Conservation (phyloP, 2,888 invertebrate genomes). For the Synanthedon vespiformis region DNA sequence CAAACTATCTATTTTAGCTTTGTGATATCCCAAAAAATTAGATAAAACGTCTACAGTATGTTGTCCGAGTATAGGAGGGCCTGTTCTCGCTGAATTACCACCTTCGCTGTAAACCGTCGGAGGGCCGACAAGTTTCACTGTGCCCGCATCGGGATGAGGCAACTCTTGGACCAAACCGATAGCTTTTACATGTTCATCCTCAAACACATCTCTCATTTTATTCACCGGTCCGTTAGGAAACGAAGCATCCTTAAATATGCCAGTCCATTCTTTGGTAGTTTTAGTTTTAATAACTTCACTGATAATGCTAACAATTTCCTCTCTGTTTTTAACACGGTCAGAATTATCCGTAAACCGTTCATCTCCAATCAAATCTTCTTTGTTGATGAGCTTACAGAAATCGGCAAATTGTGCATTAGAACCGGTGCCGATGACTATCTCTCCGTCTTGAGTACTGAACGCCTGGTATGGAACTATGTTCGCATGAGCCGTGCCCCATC, state of each 20-base stretch:
- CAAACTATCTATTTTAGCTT: conserved; percentile 69
- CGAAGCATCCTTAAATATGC: conserved; percentile 76
- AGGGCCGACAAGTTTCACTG: conserved; percentile 85
- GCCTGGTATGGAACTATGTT: conserved; percentile 96
- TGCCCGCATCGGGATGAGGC: conserved; percentile 76
- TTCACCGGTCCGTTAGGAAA: conserved; percentile 95
- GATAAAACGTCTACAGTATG: conserved; percentile 84
- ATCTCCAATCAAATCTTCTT: conserved; percentile 72
- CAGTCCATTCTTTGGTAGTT: conserved; percentile 80
- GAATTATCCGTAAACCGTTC: conserved; percentile 78
- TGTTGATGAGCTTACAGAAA: conserved; percentile 74
- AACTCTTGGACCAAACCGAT: conserved; percentile 80
- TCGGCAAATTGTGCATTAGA: conserved; percentile 84
- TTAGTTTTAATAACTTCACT: conserved; percentile 69
- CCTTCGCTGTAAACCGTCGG: conserved; percentile 85
- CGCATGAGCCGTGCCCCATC: conserved; percentile 94
- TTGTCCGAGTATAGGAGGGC: conserved; percentile 89
- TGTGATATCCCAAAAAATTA: conserved; percentile 74
- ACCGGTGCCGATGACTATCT: conserved; percentile 88
- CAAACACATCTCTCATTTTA: conserved; percentile 85
- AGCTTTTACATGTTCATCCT: conserved; percentile 85
- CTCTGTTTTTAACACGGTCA: conserved; percentile 81
- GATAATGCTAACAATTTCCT: conserved; percentile 74
- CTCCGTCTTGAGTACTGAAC: conserved; percentile 85
- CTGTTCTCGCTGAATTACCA: conserved; percentile 75